These are phyloP conservation scores for Corydoras maculifer DNA, from an alignment of 2,113 vertebrate genomes.

Conservation along the genomic window DNA sequence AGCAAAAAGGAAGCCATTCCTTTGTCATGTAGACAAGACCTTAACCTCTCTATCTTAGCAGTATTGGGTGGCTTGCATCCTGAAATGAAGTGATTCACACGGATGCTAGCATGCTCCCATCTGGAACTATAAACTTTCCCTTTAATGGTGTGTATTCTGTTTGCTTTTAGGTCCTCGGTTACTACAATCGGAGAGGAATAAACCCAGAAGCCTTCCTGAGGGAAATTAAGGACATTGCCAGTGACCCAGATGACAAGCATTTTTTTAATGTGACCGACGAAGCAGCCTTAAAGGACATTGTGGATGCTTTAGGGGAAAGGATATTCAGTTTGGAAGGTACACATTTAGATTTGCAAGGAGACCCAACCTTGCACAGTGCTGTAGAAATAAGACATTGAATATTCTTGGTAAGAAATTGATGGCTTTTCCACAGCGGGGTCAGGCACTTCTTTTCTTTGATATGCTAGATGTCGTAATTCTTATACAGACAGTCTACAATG, in stretches of 20 bases:
- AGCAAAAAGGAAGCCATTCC: no score
- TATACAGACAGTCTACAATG: constrained; percentile 4
- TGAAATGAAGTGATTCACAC: no score
- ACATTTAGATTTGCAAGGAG: neutral
- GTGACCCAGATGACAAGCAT: constrained; percentile 83
- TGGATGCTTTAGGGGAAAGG: constrained; percentile 86
- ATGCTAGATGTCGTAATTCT: constrained; percentile 27
- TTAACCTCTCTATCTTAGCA: no score
- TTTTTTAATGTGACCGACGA: constrained; percentile 95
- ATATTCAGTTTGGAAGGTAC: constrained; percentile 93
- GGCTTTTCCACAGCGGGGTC: constrained; percentile 14
- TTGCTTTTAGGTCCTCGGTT: constrained; percentile 80
- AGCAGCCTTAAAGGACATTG: constrained; percentile 89
- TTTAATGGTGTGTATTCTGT: neutral
- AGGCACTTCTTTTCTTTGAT: constrained; percentile 22
- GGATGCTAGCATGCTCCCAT: no score
- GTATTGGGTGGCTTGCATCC: no score
- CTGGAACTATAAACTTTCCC: no score
- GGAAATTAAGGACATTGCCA: constrained; percentile 93
- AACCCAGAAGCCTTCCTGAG: constrained; percentile 86
- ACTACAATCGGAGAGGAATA: constrained; percentile 91
- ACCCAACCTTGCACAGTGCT: neutral
- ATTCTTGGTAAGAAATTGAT: constrained; percentile 27
- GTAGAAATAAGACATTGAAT: constrained; percentile 22
- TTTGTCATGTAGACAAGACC: no score